phyloP scores from a whole-genome alignment of 2,888 invertebrate species.

The Argyresthia goedartella region DNA sequence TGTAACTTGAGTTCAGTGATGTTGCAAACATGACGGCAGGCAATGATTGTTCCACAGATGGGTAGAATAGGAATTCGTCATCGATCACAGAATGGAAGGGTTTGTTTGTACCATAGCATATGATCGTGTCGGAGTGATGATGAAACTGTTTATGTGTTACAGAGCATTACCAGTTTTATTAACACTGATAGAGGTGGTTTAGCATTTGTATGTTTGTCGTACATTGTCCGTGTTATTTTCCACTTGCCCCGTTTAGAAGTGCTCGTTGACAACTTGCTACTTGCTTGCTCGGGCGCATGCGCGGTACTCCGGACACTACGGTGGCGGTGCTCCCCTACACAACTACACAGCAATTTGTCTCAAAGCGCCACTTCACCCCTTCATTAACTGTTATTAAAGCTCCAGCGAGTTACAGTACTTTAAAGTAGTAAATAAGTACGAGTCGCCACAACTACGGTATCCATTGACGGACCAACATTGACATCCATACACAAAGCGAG shows the following conservation, averaged over 20 bases:
- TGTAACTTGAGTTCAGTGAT: no score
- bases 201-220: no score
- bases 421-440: background rate
- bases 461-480: background rate
- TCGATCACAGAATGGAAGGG: no score
- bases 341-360: background rate
- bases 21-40: no score
- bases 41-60: no score
- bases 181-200: no score
- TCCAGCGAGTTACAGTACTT: background rate
- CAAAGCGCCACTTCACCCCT: conserved; percentile 1
- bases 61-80: no score
- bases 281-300: background rate
- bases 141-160: no score
- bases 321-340: no score
- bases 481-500: conserved; percentile 15
- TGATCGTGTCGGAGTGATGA: no score
- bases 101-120: no score
- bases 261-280: background rate
- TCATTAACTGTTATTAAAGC: conserved; percentile 3
- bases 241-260: conserved; percentile 11
- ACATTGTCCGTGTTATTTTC: conserved; percentile 10
- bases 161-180: no score
- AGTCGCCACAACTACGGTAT: background rate
- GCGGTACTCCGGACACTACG: background rate